Conservation (phyloP, 1,140 invertebrate species). For the Cotesia glomerata region DNA sequence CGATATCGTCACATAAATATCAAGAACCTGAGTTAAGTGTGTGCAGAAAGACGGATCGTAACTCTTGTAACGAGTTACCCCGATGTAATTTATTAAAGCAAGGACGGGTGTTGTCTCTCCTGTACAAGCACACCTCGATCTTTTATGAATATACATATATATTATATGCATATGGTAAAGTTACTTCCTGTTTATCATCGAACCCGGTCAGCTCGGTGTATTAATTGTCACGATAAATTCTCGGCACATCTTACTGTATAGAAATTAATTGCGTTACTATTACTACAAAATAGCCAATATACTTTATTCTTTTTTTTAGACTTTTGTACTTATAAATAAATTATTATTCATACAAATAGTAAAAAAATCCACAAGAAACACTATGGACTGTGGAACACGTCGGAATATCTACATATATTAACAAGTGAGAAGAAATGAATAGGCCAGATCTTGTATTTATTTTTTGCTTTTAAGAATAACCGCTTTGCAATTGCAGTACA, state of each 20-base stretch:
- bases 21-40: too few relatives aligned
- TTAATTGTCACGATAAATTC: slow-evolving; percentile 39
- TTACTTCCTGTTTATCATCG: slow-evolving; percentile 38
- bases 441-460: neutral
- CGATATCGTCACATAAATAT: too few relatives aligned
- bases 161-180: neutral
- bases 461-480: neutral
- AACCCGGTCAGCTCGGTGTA: slow-evolving; percentile 25
- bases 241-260: slow-evolving; percentile 26
- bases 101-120: slow-evolving; percentile 33
- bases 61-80: slow-evolving; percentile 26
- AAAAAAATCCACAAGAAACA: neutral
- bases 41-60: slow-evolving; percentile 8
- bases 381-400: neutral
- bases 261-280: slow-evolving; percentile 29
- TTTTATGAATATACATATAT: neutral
- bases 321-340: neutral
- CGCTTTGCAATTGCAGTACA: neutral
- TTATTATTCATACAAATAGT: neutral
- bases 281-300: neutral
- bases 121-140: neutral
- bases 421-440: too few relatives aligned
- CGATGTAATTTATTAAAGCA: slow-evolving; percentile 32
- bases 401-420: neutral
- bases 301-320: neutral